Evolutionary conservation across 92 coral and sea anemone species (phyloP), one percentile per base, ranked within the genome.

Genomic region (Siderastrea radians): DNA sequence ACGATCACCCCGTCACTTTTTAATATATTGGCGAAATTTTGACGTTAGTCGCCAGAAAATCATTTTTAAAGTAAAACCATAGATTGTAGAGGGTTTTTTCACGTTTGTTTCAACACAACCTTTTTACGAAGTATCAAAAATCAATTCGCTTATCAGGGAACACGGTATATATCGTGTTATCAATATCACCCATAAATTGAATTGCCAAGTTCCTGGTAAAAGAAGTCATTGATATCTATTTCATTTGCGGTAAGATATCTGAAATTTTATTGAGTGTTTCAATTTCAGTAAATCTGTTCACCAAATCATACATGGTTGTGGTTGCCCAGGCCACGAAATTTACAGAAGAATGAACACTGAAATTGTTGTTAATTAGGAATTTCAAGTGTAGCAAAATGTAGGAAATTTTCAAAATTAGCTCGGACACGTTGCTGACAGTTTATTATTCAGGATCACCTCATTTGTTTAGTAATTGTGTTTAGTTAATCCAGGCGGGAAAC

Each of bases 51-150:
- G 38, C 38, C 38, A 26, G 38, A 26, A 26, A 26, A 26, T 26
- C 38, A 26, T 26, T 26, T 26, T 26, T 26, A 26, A 26, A 26
- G 38, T 26, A 26, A 26, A 26, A 26, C 38, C 38, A 26, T 26
- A 26, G 38, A 26, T 0, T 26, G 38, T 26, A 26, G 38, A 26
- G 38, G 0, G 38, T 6, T 15, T 2, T 16, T 48, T 52, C 68
- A 57, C 54, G 68, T 53, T 77, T 13, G 51, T 77, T 77, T 44
- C 19, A 58, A 77, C 81, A 77, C 81, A 15, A 68, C 68, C 81
- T 57, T 46, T 5, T 2, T 11, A 57, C 38, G 81, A 46, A 43
- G 44, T 59, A n/a, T 15, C 3, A n/a, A 48, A 47, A 75, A 55
- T 26, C 38, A 12, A 59, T 14, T 58, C 10, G 12, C 44, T 38